Base-by-base conservation (phyloP, 2,888 invertebrate genomes). In the Carterocephalus palaemon region DNA sequence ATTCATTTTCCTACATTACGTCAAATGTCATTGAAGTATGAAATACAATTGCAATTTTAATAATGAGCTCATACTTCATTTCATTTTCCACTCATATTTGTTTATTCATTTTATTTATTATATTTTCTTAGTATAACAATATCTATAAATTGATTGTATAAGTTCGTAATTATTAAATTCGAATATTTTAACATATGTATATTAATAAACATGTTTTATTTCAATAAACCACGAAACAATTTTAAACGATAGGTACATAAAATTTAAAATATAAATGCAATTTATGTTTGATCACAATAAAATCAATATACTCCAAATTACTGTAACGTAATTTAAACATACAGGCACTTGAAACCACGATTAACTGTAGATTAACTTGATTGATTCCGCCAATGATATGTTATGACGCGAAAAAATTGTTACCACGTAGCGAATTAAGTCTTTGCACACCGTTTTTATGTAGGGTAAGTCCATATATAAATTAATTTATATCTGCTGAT, bases 181-280 rank as follows among this genome's bases (percentile, higher is more conserved):
- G 86, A 86, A 86, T 86, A 86, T 86, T 86, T 86, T 86, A 86
- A 86, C 86, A 87, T 85, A 86, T 86, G 84, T 87, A 86, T 86
- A 85, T 86, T 86, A 86, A 86, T 86, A 86, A 85, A 86, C 84
- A 79, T 72, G 83, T 83, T 84, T 84, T 85, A 85, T 84, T 82
- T 82, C 72, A 67, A 77, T 77, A 75, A 83, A 80, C 77, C 70
- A 80, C 72, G 70, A 78, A 82, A 75, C 62, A 69, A 78, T 75
- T 66, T 64, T 65, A 54, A 76, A 77, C 68, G 61, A 75, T 72
- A n/a, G n/a, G n/a, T n/a, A 74, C 58, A 54, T 72, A 70, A 71
- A 70, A 60, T 70, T 71, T 54, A 72, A 75, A 77, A 63, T 71
- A 75, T 73, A 75, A 61, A 60, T 57, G 64, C 53, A 59, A 55